These are phyloP conservation scores for Coelopa pilipes DNA, from an alignment of 2,888 invertebrate genomes.

Conservation along the genomic window DNA sequence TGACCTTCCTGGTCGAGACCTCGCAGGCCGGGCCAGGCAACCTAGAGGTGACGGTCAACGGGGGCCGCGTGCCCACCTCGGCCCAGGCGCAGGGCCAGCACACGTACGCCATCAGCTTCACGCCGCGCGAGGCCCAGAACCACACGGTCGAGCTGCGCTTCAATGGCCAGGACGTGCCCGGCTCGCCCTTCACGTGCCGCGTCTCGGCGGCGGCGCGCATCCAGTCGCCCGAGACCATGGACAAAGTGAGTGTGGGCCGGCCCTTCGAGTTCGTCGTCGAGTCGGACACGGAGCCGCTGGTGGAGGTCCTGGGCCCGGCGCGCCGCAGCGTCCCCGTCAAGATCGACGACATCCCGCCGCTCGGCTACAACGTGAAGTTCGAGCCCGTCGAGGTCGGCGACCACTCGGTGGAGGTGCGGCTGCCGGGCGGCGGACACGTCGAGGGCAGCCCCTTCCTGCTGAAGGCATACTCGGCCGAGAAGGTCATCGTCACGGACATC, in stretches of 20 bases:
- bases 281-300: slow-evolving; percentile 83
- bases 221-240: slow-evolving; percentile 84
- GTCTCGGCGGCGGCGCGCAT: slow-evolving; percentile 85
- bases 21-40: slow-evolving; percentile 98
- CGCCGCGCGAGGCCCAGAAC: slow-evolving; percentile 88
- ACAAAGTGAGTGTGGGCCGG: slow-evolving; percentile 89
- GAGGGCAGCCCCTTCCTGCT: slow-evolving; percentile 95
- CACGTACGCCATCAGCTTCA: slow-evolving; percentile 96
- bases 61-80: slow-evolving; percentile 95
- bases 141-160: slow-evolving; percentile 96
- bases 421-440: slow-evolving; percentile 80
- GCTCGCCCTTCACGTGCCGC: slow-evolving; percentile 70
- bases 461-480: slow-evolving; percentile 94
- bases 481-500: slow-evolving; percentile 95
- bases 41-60: slow-evolving; percentile 97
- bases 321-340: slow-evolving; percentile 78
- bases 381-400: slow-evolving; percentile 92
- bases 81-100: slow-evolving; percentile 97
- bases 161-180: slow-evolving; percentile 95
- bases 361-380: slow-evolving; percentile 74
- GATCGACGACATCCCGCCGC: slow-evolving; percentile 59
- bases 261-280: slow-evolving; percentile 88
- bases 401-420: slow-evolving; percentile 84
- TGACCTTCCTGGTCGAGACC: slow-evolving; percentile 95
- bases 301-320: slow-evolving; percentile 83